Evolutionary conservation across 2,888 invertebrate species (phyloP).

Genomic region (Siphonodentalium dalli): DNA sequence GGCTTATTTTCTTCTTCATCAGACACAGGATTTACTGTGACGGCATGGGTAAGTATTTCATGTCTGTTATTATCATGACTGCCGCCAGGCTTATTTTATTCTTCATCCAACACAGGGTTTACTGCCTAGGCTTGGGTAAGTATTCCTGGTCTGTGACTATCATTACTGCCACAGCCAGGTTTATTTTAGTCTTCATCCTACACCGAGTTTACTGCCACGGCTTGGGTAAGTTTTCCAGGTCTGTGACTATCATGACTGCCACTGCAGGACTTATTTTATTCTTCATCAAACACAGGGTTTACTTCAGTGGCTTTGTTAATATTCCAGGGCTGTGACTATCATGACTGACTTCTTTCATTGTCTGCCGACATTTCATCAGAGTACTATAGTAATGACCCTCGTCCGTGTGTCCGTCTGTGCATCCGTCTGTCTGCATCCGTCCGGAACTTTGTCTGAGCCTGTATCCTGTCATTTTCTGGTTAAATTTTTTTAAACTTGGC

Average conservation of each 20-base stretch:
- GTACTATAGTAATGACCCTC: no score
- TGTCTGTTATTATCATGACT: slow-evolving; percentile 75
- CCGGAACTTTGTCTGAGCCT: no score
- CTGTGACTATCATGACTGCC: slow-evolving; percentile 75
- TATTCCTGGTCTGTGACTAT: slow-evolving; percentile 73
- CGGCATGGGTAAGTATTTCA: slow-evolving; percentile 78
- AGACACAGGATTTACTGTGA: slow-evolving; percentile 88
- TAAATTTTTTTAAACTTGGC: no score
- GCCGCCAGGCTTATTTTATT: slow-evolving; percentile 85
- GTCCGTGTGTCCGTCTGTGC: no score
- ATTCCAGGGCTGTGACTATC: no score
- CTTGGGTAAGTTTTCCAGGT: slow-evolving; percentile 78
- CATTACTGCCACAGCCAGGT: slow-evolving; percentile 79
- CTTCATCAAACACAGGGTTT: no score
- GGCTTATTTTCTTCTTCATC: slow-evolving; percentile 85
- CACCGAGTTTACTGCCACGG: slow-evolving; percentile 89
- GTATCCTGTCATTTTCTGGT: no score
- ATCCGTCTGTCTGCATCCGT: no score
- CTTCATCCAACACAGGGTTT: slow-evolving; percentile 86
- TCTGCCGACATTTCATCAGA: no score
- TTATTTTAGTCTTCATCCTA: slow-evolving; percentile 86
- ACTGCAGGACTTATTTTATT: slow-evolving; percentile 85
- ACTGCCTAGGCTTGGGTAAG: slow-evolving; percentile 89
- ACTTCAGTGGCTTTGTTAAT: no score
- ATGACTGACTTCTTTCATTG: no score